phyloP scores from a whole-genome alignment of 2,888 invertebrate genomes.

The Strigamia maritima region DNA sequence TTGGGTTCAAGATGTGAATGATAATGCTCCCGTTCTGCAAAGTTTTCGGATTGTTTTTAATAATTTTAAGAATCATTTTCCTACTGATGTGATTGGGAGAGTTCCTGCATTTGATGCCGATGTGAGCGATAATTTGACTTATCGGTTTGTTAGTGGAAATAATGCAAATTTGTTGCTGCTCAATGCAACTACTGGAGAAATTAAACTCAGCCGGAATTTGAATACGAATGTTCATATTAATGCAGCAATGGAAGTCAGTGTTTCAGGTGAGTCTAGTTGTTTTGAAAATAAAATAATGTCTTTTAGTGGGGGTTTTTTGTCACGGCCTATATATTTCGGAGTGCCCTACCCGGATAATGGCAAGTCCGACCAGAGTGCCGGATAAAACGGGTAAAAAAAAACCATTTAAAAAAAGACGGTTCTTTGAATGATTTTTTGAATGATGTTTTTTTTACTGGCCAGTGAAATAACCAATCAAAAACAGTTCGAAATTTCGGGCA shows the following conservation, averaged over 20 bases:
- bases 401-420: too few relatives aligned
- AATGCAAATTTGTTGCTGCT: slow-evolving; percentile 83
- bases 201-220: slow-evolving; percentile 83
- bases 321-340: too few relatives aligned
- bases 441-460: too few relatives aligned
- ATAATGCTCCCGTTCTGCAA: slow-evolving; percentile 85
- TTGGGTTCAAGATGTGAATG: slow-evolving; percentile 88
- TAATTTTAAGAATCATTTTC: slow-evolving; percentile 90
- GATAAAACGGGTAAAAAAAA: too few relatives aligned
- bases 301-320: neutral
- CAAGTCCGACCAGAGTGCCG: too few relatives aligned
- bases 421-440: too few relatives aligned
- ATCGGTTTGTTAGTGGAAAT: slow-evolving; percentile 83
- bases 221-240: slow-evolving; percentile 93
- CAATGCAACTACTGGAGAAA: slow-evolving; percentile 76
- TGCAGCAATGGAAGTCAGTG: slow-evolving; percentile 90
- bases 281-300: neutral
- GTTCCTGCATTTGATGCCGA: slow-evolving; percentile 94
- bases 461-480: too few relatives aligned
- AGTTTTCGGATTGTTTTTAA: slow-evolving; percentile 92
- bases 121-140: slow-evolving; percentile 78
- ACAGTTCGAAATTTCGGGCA: too few relatives aligned
- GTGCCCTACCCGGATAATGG: too few relatives aligned
- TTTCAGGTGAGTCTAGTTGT: slow-evolving; percentile 61
- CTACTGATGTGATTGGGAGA: slow-evolving; percentile 82